Evolutionary conservation across 2,113 vertebrate species (phyloP), one percentile per base, ranked within the genome.

Genomic region (Scomber scombrus): DNA sequence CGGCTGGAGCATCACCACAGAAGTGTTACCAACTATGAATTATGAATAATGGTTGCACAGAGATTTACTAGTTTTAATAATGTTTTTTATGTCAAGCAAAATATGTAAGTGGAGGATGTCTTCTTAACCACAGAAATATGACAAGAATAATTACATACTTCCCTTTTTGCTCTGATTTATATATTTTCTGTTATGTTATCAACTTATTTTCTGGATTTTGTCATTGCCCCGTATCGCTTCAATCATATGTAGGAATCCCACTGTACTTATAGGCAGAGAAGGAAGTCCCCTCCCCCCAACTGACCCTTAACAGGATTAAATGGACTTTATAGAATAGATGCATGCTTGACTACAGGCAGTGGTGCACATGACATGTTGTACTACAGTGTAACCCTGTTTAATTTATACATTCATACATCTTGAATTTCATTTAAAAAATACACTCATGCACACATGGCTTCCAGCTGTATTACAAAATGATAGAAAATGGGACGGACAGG

Each of bases 381-480:
- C 9, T 40, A 10, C 7, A 40, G 7, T 40, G 7, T 2, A 40
- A 40, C 34, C 23, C 23, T 2, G 23, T 26, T 26, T 26, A 26
- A 26, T 40, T 40, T 9, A 40, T 14, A 5, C 15, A 50, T 56
- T 54, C 9, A 29, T 61, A 34, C 31, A 34, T 34, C 4, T 26
- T 50, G 23, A 40, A 65, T 71, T 49, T n/a, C n/a, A 57, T 62
- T 34, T 26, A 85, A 51, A 67, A 23, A 54, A 61, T 9, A 68
- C 55, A 61, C 4, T 57, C 75, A 56, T 76, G 52, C 50, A 81
- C 19, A 80, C 56, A 64, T 12, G 52, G 68, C 49, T 70, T 47
- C 51, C 43, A 16, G 60, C 26, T 63, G 55, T 19, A 56, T 65
- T 6, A 77, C 26, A 4, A 23, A 65, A 49, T 26, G 18, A 77